Evolutionary conservation across 2,797 vertebrate genomes (phyloP).

Genomic region (Basileuterus tristriatus): DNA sequence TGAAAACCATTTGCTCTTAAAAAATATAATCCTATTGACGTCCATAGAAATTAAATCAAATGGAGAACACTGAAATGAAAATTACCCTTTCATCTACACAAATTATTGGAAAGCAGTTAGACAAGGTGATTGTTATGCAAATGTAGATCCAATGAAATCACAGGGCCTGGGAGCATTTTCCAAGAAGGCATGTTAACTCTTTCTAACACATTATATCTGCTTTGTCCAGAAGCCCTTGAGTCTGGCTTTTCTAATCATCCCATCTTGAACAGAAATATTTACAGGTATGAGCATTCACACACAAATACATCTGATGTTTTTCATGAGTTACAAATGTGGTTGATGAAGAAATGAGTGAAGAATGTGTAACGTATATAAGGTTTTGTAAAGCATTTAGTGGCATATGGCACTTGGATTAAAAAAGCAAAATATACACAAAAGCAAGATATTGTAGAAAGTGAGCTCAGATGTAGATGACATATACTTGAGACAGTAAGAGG

Average conservation of each 20-base stretch:
- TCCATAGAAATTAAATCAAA: neutral
- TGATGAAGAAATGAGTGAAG: neutral
- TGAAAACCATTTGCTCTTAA: neutral
- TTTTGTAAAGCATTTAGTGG: neutral
- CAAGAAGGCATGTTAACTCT: neutral
- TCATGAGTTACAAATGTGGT: neutral
- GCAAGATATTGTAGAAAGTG: neutral
- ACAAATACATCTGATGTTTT: neutral
- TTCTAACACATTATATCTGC: neutral
- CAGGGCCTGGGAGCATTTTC: neutral
- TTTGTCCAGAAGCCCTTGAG: neutral
- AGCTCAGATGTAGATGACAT: neutral
- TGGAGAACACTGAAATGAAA: neutral
- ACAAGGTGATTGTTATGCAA: neutral
- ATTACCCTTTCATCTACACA: neutral
- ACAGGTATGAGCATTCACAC: neutral
- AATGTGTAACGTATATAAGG: neutral
- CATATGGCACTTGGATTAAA: neutral
- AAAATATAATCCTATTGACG: neutral
- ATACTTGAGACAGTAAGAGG: neutral
- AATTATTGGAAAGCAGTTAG: slow-evolving; percentile 10
- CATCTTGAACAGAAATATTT: neutral
- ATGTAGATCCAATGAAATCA: neutral
- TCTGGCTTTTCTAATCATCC: neutral
- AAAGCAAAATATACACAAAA: neutral